Base-by-base conservation (phyloP, 2,113 vertebrate species). In the Tragulus kanchil region DNA sequence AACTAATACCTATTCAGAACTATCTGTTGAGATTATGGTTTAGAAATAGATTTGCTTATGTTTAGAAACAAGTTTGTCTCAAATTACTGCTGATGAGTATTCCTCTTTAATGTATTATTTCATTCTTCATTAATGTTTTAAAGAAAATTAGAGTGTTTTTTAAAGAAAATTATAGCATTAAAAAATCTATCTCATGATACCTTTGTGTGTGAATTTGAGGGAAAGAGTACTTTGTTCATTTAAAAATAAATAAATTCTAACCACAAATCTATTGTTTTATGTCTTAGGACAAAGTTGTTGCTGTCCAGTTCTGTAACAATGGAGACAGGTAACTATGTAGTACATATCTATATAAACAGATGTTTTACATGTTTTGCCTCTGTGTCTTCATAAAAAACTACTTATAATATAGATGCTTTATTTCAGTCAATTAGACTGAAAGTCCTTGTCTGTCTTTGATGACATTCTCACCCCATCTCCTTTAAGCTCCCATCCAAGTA, bases 301-400 rank as follows among this genome's bases (percentile, higher is more conserved):
- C 99, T 17, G 99, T 99, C 97, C 99, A 99, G 98, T 99, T 99
- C 96, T 99, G 99, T 99, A 99, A 99, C 99, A 99, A 99, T 42
- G 99, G 99, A 52, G 99, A 99, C 98, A 99, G 99, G 99, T 99
- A 98, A 99, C 98, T 98, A 96, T 89, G 52, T 88, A n/a, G 21
- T 90, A 65, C 19, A 78, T 96, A 87, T 64, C 67, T 88, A 11
- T 78, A 25, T 95, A 78, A 94, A 93, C 31, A 96, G 48, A 54
- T 86, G 6, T 90, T 93, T 92, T 42, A 87, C 9, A 25, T 81
- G n/a, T 83, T 67, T 84, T 95, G 90, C 23, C 36, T 48, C 21
- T 81, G 0, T 88, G 90, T 54, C 23, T 19, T 96, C 42, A 61
- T 56, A 90, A 85, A 28, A 64, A 87, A 17, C 65, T 83, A 31